Evolutionary conservation across 2,797 vertebrate species (phyloP).

Genomic region (Sebastes wilsoni): DNA sequence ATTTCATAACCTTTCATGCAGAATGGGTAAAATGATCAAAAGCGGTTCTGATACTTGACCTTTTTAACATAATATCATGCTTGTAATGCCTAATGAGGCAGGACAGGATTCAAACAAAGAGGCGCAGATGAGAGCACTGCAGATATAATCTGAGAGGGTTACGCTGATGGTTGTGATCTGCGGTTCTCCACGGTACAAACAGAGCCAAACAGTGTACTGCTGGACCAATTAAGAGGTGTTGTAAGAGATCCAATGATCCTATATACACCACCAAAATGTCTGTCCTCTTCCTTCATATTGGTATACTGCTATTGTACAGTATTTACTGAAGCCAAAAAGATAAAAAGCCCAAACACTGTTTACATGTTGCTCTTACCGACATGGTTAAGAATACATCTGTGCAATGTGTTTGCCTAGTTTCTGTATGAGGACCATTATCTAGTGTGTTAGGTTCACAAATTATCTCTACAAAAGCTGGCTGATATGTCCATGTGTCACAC

Average conservation of each 20-base stretch:
- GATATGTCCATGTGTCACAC: background rate
- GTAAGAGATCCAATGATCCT: background rate
- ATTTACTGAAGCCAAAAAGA: background rate
- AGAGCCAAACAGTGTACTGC: slow-evolving; percentile 1
- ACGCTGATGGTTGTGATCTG: slow-evolving; percentile 30
- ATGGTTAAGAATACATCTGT: background rate
- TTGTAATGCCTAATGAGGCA: slow-evolving; percentile 35
- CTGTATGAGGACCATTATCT: background rate
- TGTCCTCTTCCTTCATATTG: background rate
- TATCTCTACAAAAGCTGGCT: background rate
- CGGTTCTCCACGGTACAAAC: background rate
- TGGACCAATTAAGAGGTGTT: background rate
- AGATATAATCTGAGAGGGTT: slow-evolving; percentile 40
- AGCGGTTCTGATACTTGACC: slow-evolving; percentile 53
- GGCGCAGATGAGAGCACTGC: background rate
- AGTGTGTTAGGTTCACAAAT: background rate
- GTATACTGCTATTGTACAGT: no score
- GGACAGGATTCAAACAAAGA: slow-evolving; percentile 45
- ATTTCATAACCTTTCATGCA: slow-evolving; percentile 38
- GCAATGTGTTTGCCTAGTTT: background rate
- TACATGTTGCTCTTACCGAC: background rate
- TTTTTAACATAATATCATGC: slow-evolving; percentile 48
- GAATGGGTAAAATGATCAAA: slow-evolving; percentile 48
- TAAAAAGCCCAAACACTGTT: no score
- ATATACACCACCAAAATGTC: background rate